Percentiles rank a stretch among this genome's conserved stretches.
Evolutionary conservation across 2,113 vertebrate species (phyloP).

Genomic region (Cottus gobio): DNA sequence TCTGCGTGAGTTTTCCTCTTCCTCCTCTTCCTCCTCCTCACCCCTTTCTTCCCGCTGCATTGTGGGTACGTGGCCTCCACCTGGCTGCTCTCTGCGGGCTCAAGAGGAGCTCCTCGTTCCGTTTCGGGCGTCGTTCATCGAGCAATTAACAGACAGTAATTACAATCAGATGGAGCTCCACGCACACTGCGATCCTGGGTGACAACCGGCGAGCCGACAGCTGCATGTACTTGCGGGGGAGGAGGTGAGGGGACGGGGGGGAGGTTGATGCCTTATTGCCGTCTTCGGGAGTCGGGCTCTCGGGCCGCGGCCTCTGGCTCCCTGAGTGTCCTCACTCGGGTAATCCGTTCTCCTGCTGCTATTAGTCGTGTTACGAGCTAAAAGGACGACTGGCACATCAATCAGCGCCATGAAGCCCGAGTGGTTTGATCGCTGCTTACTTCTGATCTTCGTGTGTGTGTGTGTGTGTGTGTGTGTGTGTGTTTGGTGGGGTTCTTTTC

Average conservation of each 20-base stretch:
- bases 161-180: constrained; percentile 70
- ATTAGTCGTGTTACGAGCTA: constrained; percentile 67
- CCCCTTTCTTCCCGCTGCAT: not conserved
- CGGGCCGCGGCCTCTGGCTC: constrained; percentile 57
- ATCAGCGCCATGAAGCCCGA: constrained; percentile 65
- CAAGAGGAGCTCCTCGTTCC: constrained; percentile 46
- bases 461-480: constrained; percentile 15
- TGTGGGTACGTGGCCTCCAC: constrained; percentile 26
- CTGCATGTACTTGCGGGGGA: constrained; percentile 46
- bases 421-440: constrained; percentile 67
- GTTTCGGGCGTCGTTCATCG: constrained; percentile 54
- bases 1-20: not conserved
- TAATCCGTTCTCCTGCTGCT: constrained; percentile 70
- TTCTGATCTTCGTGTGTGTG: constrained; percentile 60
- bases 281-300: constrained; percentile 65
- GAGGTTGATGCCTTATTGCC: constrained; percentile 65
- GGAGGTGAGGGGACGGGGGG: not conserved
- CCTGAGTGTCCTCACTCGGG: constrained; percentile 65
- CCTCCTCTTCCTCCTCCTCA: not conserved
- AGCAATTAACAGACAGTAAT: constrained; percentile 78
- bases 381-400: constrained; percentile 71
- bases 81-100: constrained; percentile 44
- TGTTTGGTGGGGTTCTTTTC: constrained; percentile 31
- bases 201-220: constrained; percentile 62
- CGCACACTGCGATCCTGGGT: constrained; percentile 39